Conservation (phyloP, 2,113 vertebrate species). For the Reinhardtius hippoglossoides region DNA sequence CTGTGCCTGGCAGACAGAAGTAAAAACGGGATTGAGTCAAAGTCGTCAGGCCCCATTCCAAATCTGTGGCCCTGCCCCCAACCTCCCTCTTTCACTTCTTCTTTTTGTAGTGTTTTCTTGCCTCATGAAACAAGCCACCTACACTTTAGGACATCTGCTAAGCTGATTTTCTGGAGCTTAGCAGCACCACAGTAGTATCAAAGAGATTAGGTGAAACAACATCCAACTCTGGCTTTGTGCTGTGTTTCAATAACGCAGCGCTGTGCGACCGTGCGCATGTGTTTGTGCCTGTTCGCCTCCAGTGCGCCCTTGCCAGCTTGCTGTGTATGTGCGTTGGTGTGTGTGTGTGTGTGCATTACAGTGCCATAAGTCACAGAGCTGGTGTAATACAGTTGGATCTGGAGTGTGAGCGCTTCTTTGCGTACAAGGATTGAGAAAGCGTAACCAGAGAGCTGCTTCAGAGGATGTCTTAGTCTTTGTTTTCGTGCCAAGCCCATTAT, state of each 20-base stretch:
- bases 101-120: constrained; percentile 64
- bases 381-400: constrained; percentile 72
- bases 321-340: constrained; percentile 48
- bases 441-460: constrained; percentile 66
- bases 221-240: constrained; percentile 80
- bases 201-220: constrained; percentile 83
- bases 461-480: constrained; percentile 61
- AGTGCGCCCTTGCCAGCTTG: constrained; percentile 28
- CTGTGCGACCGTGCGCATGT: constrained; percentile 35
- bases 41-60: constrained; percentile 50
- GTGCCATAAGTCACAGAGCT: constrained; percentile 77
- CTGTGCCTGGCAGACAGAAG: constrained; percentile 56
- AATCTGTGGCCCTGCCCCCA: constrained; percentile 61
- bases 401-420: constrained; percentile 62
- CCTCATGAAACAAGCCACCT: constrained; percentile 83
- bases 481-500: constrained; percentile 70
- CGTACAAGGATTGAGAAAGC: constrained; percentile 56
- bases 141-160: constrained; percentile 84
- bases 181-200: constrained; percentile 80
- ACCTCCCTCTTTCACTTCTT: constrained; percentile 46
- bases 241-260: constrained; percentile 69
- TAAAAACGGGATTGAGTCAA: constrained; percentile 58
- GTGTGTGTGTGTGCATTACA: constrained; percentile 42
- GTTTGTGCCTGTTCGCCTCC: constrained; percentile 51
- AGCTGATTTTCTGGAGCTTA: constrained; percentile 85